These are phyloP conservation scores for Spicauda simplicius DNA, from an alignment of 2,888 invertebrate species.

Conservation along the genomic window DNA sequence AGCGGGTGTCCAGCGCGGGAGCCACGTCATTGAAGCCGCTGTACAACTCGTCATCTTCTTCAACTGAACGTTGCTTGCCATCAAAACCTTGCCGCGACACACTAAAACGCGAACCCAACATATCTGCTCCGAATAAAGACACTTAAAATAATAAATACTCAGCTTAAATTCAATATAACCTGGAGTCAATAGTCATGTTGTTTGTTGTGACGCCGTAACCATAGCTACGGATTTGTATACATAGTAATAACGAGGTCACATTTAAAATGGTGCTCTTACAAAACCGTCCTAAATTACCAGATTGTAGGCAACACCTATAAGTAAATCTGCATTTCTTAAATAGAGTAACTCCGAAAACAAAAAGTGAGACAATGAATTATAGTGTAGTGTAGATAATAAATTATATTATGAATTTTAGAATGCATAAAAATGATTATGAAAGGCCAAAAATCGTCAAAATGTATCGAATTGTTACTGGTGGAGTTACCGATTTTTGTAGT, in stretches of 20 bases:
- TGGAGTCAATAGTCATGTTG: not conserved
- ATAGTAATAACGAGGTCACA: slow-evolving; percentile 51
- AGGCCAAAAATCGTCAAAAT: too few species aligned
- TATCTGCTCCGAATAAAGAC: slow-evolving; percentile 41
- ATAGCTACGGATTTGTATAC: slow-evolving; percentile 65
- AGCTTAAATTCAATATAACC: not conserved
- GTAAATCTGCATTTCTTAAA: too few species aligned
- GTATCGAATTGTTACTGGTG: too few species aligned
- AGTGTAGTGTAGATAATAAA: too few species aligned
- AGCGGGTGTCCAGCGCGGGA: slow-evolving; percentile 87
- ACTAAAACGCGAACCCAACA: slow-evolving; percentile 75
- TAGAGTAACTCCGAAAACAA: too few species aligned
- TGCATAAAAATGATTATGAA: too few species aligned
- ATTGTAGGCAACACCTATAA: too few species aligned
- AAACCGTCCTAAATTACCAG: too few species aligned
- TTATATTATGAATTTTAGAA: too few species aligned
- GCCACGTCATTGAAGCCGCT: slow-evolving; percentile 88
- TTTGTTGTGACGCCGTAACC: slow-evolving; percentile 79
- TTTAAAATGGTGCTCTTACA: too few species aligned
- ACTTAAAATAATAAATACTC: not conserved
- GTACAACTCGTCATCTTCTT: slow-evolving; percentile 87
- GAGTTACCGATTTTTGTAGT: too few species aligned
- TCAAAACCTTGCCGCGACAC: slow-evolving; percentile 70
- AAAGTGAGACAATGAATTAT: too few species aligned
- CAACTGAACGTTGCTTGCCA: slow-evolving; percentile 69